These are phyloP conservation scores for Patella depressa DNA, from an alignment of 2,888 invertebrate genomes.

Conservation along the genomic window DNA sequence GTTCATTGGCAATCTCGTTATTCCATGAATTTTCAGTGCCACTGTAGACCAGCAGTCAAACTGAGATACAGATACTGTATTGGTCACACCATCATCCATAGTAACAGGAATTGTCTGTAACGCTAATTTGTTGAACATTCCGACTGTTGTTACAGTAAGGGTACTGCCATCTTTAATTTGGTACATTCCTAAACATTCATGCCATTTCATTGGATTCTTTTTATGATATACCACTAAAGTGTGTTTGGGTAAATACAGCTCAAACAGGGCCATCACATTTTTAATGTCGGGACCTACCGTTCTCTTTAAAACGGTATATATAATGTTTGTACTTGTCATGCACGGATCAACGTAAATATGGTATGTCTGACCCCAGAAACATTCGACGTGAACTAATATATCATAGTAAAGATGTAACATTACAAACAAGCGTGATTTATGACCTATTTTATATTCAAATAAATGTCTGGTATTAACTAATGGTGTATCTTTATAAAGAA, in stretches of 20 bases:
- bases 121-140: conserved; percentile 49
- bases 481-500: conserved; percentile 52
- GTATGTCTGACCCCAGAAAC: conserved; percentile 65
- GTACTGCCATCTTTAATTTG: conserved; percentile 48
- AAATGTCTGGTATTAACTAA: conserved; percentile 52
- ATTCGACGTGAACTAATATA: conserved; percentile 53
- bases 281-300: conserved; percentile 50
- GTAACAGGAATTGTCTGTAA: conserved; percentile 47
- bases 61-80: conserved; percentile 46
- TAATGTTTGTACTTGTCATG: conserved; percentile 52
- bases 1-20: conserved; percentile 57
- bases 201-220: conserved; percentile 46
- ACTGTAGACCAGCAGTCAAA: conserved; percentile 63
- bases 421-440: conserved; percentile 47
- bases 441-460: conserved; percentile 50
- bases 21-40: conserved; percentile 60
- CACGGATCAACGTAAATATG: conserved; percentile 57
- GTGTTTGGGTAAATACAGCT: conserved; percentile 56
- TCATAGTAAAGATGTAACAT: conserved; percentile 54
- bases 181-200: conserved; percentile 51
- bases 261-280: conserved; percentile 49
- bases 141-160: conserved; percentile 54
- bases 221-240: conserved; percentile 50
- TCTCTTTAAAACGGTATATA: conserved; percentile 50
- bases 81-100: conserved; percentile 20